These are phyloP conservation scores for Ophion costatus DNA, from an alignment of 2,888 invertebrate genomes.

Conservation along the genomic window DNA sequence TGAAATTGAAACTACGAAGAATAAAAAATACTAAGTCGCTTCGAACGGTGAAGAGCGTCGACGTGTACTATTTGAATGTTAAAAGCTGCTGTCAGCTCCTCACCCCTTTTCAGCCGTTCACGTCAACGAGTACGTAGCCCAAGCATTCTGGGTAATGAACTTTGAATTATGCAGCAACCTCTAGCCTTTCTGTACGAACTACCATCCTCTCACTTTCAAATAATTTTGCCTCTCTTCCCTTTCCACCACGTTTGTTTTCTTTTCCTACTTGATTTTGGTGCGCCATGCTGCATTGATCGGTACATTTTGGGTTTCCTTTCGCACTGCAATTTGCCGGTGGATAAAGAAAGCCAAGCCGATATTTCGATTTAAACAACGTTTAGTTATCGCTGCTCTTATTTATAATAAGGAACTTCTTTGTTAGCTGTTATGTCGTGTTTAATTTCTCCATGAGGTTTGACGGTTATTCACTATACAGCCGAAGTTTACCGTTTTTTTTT, in stretches of 20 bases:
- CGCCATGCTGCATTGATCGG: no score
- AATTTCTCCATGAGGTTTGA: no score
- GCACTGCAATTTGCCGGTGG: no score
- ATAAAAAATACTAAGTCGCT: conserved; percentile 65
- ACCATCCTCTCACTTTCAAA: conserved; percentile 5
- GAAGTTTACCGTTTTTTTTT: no score
- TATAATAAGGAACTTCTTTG: no score
- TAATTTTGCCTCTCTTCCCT: conserved; percentile 7
- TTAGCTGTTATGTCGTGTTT: no score
- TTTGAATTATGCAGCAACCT: conserved; percentile 76
- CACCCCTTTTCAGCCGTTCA: conserved; percentile 42
- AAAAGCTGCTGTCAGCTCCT: conserved; percentile 53
- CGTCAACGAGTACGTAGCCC: conserved; percentile 55
- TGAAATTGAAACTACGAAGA: background rate
- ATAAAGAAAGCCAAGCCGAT: no score
- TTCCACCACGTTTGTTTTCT: conserved; percentile 5
- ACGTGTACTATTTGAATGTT: conserved; percentile 67
- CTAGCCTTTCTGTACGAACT: conserved; percentile 2
- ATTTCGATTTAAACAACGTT: no score
- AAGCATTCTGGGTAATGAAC: conserved; percentile 73
- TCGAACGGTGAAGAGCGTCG: conserved; percentile 56
- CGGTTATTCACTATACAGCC: no score
- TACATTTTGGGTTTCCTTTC: no score
- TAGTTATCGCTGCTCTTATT: no score
- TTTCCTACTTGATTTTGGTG: background rate